These are phyloP conservation scores for Patella pellucida DNA, from an alignment of 2,888 invertebrate species.

Conservation along the genomic window DNA sequence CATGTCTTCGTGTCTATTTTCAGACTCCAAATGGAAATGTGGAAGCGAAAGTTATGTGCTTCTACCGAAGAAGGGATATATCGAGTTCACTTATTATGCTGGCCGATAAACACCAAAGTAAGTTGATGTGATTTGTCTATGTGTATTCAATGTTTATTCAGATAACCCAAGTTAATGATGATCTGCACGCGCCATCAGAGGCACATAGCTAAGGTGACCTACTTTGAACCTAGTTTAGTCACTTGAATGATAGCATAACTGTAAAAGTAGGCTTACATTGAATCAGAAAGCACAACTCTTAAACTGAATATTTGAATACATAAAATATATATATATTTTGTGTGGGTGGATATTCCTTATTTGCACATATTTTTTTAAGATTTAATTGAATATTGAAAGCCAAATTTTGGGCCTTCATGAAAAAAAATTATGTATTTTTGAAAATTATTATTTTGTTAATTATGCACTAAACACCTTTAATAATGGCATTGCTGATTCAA, in stretches of 20 bases:
- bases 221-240: conserved; percentile 10
- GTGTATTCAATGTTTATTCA: not conserved
- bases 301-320: no score
- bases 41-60: conserved; percentile 99
- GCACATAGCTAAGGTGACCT: conserved; percentile 10
- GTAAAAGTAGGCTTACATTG: no score
- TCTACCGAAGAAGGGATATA: conserved; percentile 97
- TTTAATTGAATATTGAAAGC: no score
- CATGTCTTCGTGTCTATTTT: conserved; percentile 53
- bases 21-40: conserved; percentile 96
- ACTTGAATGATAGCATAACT: conserved; percentile 1
- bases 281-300: no score
- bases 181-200: conserved; percentile 12
- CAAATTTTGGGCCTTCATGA: no score
- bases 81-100: conserved; percentile 95
- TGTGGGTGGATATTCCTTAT: no score
- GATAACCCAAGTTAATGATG: conserved; percentile 5
- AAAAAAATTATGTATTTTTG: no score
- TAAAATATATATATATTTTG: no score
- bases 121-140: conserved; percentile 40
- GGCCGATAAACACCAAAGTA: conserved; percentile 95
- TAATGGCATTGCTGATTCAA: no score
- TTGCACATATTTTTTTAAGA: no score
- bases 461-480: no score
- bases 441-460: no score